Conservation (phyloP, 2,797 vertebrate species). For the Merluccius polli region DNA sequence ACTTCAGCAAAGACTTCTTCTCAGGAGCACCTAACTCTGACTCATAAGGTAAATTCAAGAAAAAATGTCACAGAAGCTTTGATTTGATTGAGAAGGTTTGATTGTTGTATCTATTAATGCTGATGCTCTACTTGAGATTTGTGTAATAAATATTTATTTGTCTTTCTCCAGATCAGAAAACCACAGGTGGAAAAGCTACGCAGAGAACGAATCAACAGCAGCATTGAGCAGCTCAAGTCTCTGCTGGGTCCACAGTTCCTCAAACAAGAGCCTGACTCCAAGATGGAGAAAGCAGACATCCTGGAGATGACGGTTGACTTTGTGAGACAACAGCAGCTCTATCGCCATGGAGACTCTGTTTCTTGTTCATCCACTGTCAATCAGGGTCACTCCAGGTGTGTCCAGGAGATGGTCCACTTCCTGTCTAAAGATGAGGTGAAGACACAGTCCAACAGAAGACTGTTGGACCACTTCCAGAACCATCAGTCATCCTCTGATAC, state of each 20-base stretch:
- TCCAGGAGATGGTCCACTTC: conserved; percentile 52
- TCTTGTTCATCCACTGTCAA: conserved; percentile 22
- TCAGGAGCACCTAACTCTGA: conserved; percentile 59
- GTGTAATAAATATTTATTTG: conserved; percentile 2
- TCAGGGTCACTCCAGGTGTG: conserved; percentile 26
- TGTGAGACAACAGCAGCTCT: conserved; percentile 53
- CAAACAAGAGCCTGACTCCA: conserved; percentile 65
- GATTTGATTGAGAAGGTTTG: too few species aligned
- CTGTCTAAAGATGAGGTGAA: conserved; percentile 33
- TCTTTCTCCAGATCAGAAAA: conserved; percentile 73
- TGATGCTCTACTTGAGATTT: background rate
- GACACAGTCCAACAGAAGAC: conserved; percentile 32
- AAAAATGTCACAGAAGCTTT: background rate
- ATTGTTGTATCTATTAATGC: background rate
- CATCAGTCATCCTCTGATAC: conserved; percentile 20
- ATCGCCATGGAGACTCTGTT: conserved; percentile 63
- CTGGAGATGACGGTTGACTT: conserved; percentile 70
- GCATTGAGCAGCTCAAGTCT: conserved; percentile 56
- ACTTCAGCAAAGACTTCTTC: conserved; percentile 50
- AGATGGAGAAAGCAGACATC: conserved; percentile 71
- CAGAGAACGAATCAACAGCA: conserved; percentile 54
- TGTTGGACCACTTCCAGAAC: conserved; percentile 28
- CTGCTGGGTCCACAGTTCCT: conserved; percentile 74
- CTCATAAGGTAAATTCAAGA: conserved; percentile 65
- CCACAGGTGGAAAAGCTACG: conserved; percentile 81